phyloP scores from a whole-genome alignment of 2,888 invertebrate species.

The Margaritifera margaritifera region DNA sequence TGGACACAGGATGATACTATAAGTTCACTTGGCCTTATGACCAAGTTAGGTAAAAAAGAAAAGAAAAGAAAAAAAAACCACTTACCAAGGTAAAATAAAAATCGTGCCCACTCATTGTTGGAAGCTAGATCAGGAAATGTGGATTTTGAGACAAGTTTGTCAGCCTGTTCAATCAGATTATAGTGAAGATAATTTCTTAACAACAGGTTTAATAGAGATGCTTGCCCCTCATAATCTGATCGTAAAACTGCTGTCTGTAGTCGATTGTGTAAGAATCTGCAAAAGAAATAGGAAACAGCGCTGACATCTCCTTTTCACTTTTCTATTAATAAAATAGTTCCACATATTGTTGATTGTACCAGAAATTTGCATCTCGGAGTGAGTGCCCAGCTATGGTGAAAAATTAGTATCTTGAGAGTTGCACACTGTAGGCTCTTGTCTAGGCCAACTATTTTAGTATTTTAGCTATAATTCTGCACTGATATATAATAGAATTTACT shows the following conservation, averaged over 20 bases:
- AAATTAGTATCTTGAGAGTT: too few relatives aligned
- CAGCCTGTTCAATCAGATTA: conserved; percentile 95
- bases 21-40: neutral
- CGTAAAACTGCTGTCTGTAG: conserved; percentile 94
- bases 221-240: conserved; percentile 97
- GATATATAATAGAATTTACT: too few relatives aligned
- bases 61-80: neutral
- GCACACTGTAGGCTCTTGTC: too few relatives aligned
- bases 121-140: conserved; percentile 97
- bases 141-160: conserved; percentile 96
- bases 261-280: conserved; percentile 84
- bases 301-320: too few relatives aligned
- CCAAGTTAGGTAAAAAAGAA: neutral
- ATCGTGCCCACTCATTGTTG: conserved; percentile 99
- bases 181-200: conserved; percentile 96
- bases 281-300: conserved; percentile 15
- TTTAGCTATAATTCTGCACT: too few relatives aligned
- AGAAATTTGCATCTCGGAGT: too few relatives aligned
- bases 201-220: conserved; percentile 95
- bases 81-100: conserved; percentile 88
- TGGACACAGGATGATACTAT: too few relatives aligned
- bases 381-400: too few relatives aligned
- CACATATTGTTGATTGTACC: too few relatives aligned
- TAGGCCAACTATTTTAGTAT: too few relatives aligned
- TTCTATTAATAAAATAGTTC: too few relatives aligned